Conservation (phyloP, 1,140 invertebrate species). For the Scaptomyza pallida region DNA sequence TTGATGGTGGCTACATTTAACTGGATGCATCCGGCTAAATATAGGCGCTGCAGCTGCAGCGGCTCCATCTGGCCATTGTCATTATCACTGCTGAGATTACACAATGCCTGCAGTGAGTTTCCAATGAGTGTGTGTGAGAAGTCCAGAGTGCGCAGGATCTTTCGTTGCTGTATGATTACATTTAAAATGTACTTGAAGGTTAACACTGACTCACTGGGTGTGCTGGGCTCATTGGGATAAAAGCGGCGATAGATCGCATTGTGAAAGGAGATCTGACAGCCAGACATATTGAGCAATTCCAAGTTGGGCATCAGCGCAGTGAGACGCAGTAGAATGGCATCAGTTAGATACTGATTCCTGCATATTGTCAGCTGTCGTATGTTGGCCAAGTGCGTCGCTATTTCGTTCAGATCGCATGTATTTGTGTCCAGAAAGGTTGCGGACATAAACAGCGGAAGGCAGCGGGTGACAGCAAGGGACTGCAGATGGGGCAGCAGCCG, state of each 20-base stretch:
- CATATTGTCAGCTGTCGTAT: slow-evolving; percentile 87
- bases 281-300: slow-evolving; percentile 87
- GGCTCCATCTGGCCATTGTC: slow-evolving; percentile 60
- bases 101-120: slow-evolving; percentile 85
- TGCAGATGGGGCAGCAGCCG: slow-evolving; percentile 86
- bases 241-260: slow-evolving; percentile 87
- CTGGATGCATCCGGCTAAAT: slow-evolving; percentile 87
- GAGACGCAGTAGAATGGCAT: slow-evolving; percentile 88
- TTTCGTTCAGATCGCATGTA: slow-evolving; percentile 84
- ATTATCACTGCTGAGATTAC: slow-evolving; percentile 74
- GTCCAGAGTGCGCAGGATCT: slow-evolving; percentile 86
- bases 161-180: slow-evolving; percentile 85
- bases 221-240: slow-evolving; percentile 85
- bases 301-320: slow-evolving; percentile 86
- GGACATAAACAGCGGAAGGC: slow-evolving; percentile 89
- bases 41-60: slow-evolving; percentile 86
- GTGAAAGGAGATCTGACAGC: slow-evolving; percentile 89
- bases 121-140: slow-evolving; percentile 88
- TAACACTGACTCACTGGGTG: slow-evolving; percentile 87
- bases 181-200: slow-evolving; percentile 88
- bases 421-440: slow-evolving; percentile 87
- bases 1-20: slow-evolving; percentile 87
- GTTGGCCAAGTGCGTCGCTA: slow-evolving; percentile 85
- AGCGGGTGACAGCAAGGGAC: slow-evolving; percentile 86
- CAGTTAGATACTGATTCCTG: slow-evolving; percentile 89